These are phyloP conservation scores for Zosterops borbonicus DNA, from an alignment of 2,113 vertebrate genomes.

Conservation along the genomic window DNA sequence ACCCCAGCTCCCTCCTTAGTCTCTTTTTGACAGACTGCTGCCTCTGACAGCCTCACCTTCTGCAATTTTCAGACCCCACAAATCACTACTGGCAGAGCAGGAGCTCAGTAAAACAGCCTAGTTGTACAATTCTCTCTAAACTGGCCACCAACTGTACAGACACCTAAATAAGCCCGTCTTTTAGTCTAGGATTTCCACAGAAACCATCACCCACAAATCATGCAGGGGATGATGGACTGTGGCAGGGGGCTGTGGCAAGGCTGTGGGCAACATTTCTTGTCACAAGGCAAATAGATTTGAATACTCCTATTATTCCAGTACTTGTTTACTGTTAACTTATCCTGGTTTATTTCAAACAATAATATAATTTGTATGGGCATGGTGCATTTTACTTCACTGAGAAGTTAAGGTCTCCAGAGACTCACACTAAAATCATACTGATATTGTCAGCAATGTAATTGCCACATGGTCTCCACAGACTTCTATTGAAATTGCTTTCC, in stretches of 20 bases:
- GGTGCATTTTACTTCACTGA: slow-evolving; percentile 44
- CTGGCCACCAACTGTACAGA: neutral
- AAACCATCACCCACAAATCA: neutral
- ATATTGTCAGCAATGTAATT: slow-evolving; percentile 62
- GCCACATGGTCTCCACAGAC: slow-evolving; percentile 63
- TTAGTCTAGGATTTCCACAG: neutral
- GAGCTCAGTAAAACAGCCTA: neutral
- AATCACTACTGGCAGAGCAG: neutral
- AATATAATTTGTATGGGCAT: slow-evolving; percentile 53
- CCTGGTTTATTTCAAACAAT: slow-evolving; percentile 40
- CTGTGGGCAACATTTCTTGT: neutral
- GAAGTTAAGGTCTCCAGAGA: slow-evolving; percentile 45
- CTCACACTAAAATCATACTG: slow-evolving; percentile 50
- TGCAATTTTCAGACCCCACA: neutral
- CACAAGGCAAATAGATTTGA: neutral
- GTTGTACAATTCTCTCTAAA: neutral
- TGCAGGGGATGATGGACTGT: accelerated
- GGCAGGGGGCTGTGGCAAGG: neutral
- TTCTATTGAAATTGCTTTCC: slow-evolving; percentile 70
- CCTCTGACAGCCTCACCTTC: slow-evolving; percentile 11
- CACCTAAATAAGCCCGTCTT: neutral
- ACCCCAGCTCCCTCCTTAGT: neutral
- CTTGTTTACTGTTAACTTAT: slow-evolving; percentile 11
- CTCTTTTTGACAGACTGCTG: neutral
- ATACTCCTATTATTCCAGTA: neutral